Evolutionary conservation across 2,113 vertebrate genomes (phyloP).

Genomic region (Okapia johnstoni): DNA sequence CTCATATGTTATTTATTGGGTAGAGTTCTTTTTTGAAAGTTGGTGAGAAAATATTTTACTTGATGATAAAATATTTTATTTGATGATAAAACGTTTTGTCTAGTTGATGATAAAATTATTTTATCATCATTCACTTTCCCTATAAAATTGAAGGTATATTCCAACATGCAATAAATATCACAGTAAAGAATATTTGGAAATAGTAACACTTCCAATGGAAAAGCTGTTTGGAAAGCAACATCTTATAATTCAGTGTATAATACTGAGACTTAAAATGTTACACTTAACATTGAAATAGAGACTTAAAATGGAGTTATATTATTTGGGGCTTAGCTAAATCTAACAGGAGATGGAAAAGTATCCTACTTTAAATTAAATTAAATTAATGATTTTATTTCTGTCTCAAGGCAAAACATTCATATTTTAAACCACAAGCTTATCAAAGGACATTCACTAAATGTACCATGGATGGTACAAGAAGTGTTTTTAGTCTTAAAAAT

Average conservation of each 20-base stretch:
- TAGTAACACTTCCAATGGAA: not conserved
- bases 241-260: not conserved
- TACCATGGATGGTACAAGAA: not conserved
- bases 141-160: not conserved
- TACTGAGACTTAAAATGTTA: constrained; percentile 8
- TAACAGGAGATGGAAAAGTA: not conserved
- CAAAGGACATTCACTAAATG: not conserved
- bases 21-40: not conserved
- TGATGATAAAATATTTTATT: not conserved
- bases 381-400: constrained; percentile 29
- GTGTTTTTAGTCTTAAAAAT: not conserved
- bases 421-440: not conserved
- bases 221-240: not conserved
- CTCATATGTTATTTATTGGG: not conserved
- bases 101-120: not conserved
- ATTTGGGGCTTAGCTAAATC: not conserved
- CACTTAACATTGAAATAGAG: not conserved
- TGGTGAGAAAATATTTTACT: not conserved
- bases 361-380: not conserved
- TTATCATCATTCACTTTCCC: not conserved
- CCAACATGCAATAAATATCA: not conserved
- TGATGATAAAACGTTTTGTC: not conserved
- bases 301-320: not conserved
- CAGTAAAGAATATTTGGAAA: not conserved
- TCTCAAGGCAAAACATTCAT: not conserved